Conservation (phyloP, 2,113 vertebrate species). For the Aphyosemion australe region DNA sequence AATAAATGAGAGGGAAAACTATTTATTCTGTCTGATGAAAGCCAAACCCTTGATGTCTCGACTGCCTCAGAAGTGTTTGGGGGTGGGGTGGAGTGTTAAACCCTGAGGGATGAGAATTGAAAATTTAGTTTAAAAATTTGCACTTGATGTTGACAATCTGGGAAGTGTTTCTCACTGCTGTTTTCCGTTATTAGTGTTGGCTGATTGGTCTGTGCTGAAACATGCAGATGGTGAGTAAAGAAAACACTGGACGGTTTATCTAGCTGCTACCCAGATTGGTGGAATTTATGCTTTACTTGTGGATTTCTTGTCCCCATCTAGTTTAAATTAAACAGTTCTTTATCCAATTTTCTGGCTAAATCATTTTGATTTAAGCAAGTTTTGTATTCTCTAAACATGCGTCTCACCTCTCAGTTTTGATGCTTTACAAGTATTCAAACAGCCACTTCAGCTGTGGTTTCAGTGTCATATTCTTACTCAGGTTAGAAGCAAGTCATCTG, state of each 20-base stretch:
- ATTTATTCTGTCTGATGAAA: conserved; percentile 52
- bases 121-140: conserved; percentile 6
- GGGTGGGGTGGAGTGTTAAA: too few species aligned
- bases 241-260: neutral
- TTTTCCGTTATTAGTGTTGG: too few species aligned
- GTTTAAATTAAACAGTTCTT: neutral
- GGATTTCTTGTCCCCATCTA: neutral
- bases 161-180: conserved; percentile 18
- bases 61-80: conserved; percentile 19
- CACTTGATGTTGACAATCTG: conserved; percentile 57
- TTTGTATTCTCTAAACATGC: neutral
- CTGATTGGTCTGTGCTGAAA: neutral
- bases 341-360: neutral
- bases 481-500: conserved; percentile 30
- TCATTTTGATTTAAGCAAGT: neutral
- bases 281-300: neutral
- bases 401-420: neutral
- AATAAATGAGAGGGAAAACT: conserved; percentile 61
- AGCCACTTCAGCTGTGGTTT: neutral
- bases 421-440: neutral
- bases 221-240: neutral
- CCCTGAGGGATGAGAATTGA: neutral
- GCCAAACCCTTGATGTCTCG: conserved; percentile 49
- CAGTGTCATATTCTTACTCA: conserved; percentile 35
- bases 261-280: neutral